Conservation (phyloP, 2,113 vertebrate genomes). For the Excalfactoria chinensis region DNA sequence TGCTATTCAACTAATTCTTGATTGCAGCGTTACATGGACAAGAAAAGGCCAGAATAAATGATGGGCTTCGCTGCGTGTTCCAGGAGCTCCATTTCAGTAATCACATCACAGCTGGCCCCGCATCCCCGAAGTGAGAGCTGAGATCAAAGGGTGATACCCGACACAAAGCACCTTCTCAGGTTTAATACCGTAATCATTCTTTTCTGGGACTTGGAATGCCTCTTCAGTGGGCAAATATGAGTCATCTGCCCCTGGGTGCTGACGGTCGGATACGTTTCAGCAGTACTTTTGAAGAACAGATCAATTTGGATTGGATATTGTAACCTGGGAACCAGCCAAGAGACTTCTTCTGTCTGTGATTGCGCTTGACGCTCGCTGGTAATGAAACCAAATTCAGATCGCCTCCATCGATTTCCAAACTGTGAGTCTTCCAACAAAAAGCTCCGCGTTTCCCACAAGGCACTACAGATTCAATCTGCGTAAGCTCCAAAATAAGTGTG, state of each 20-base stretch:
- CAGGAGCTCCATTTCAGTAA: neutral
- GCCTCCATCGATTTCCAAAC: conserved; percentile 53
- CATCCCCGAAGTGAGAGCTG: neutral
- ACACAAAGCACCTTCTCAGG: neutral
- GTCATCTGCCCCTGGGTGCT: neutral
- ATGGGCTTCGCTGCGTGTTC: neutral
- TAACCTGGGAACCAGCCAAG: conserved; percentile 53
- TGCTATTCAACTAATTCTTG: conserved; percentile 26
- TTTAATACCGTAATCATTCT: neutral
- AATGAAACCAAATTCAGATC: conserved; percentile 58
- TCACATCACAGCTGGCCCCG: neutral
- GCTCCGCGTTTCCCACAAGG: conserved; percentile 53
- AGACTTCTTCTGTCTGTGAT: conserved; percentile 39
- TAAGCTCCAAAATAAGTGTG: conserved; percentile 66
- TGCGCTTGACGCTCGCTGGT: conserved; percentile 52
- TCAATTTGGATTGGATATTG: neutral
- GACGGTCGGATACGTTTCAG: rapidly evolving
- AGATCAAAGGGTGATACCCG: neutral
- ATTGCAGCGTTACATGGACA: neutral
- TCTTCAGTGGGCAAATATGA: neutral
- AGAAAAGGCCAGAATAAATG: neutral
- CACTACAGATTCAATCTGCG: conserved; percentile 64
- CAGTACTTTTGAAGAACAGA: neutral
- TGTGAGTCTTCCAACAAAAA: conserved; percentile 7
- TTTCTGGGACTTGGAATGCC: neutral